Conservation (phyloP, 1,140 invertebrate genomes). For the Sitodiplosis mosellana region DNA sequence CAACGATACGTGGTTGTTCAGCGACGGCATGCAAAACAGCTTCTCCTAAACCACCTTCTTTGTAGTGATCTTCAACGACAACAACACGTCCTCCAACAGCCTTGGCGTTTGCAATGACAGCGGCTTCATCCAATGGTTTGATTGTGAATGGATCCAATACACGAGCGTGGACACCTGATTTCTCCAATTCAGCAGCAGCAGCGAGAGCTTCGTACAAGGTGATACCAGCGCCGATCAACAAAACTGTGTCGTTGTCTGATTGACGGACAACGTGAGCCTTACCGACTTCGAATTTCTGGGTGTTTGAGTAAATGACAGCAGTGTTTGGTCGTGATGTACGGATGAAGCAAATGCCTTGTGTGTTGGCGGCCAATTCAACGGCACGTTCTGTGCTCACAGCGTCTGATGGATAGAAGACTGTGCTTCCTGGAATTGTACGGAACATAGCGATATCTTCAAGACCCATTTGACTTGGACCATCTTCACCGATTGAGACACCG, state of each 20-base stretch:
- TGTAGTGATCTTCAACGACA: conserved; percentile 95
- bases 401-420: conserved; percentile 94
- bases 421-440: conserved; percentile 74
- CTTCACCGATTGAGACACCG: conserved; percentile 89
- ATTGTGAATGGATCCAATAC: conserved; percentile 91
- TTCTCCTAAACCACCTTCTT: conserved; percentile 86
- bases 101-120: conserved; percentile 60
- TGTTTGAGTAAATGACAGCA: conserved; percentile 69
- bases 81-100: conserved; percentile 66
- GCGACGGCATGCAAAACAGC: conserved; percentile 73
- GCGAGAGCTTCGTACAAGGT: conserved; percentile 81
- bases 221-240: conserved; percentile 82
- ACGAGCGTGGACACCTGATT: conserved; percentile 47
- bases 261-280: conserved; percentile 63
- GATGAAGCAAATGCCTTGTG: conserved; percentile 88
- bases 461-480: conserved; percentile 99
- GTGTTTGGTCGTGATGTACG: conserved; percentile 87
- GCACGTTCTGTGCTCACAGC: conserved; percentile 87
- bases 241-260: conserved; percentile 52
- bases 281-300: conserved; percentile 66
- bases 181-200: conserved; percentile 60
- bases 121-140: conserved; percentile 76
- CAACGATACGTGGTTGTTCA: conserved; percentile 46
- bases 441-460: conserved; percentile 96
- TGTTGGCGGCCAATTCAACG: conserved; percentile 90